phyloP scores from a whole-genome alignment of 2,888 invertebrate genomes.

The Spialia ferax region DNA sequence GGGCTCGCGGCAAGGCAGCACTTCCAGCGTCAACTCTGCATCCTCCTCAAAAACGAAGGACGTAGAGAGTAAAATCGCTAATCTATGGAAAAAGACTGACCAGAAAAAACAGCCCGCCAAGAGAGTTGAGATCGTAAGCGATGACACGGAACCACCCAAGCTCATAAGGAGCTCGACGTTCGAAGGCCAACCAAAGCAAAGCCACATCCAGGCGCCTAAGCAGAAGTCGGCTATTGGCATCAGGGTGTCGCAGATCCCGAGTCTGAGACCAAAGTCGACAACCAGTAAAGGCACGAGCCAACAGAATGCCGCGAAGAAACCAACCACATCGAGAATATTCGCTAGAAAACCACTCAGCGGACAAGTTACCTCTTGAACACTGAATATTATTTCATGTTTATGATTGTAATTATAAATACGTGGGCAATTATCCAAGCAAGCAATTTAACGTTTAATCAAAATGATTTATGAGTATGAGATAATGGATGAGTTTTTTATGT shows the following conservation, averaged over 20 bases:
- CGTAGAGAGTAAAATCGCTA: constrained; percentile 93
- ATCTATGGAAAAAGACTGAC: constrained; percentile 92
- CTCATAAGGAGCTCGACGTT: constrained; percentile 89
- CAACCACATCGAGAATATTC: constrained; percentile 60
- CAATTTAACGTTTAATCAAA: neutral
- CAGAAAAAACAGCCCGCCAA: constrained; percentile 85
- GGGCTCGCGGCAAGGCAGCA: constrained; percentile 72
- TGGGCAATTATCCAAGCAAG: constrained; percentile 17
- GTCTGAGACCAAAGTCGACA: constrained; percentile 66
- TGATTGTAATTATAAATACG: too few relatives aligned
- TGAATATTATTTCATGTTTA: neutral
- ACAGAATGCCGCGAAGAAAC: constrained; percentile 56
- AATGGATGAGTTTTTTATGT: neutral
- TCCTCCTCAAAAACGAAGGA: constrained; percentile 87
- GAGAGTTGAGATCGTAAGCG: constrained; percentile 85
- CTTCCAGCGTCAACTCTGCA: constrained; percentile 88
- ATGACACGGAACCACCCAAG: constrained; percentile 71
- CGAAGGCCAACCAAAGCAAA: constrained; percentile 83
- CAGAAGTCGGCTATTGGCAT: constrained; percentile 82
- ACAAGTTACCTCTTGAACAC: constrained; percentile 60
- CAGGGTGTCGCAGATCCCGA: constrained; percentile 77
- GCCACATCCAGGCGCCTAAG: constrained; percentile 69
- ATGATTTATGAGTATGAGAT: constrained; percentile 17
- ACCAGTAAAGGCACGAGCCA: constrained; percentile 51
- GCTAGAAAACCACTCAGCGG: constrained; percentile 66